Evolutionary conservation across 2,797 vertebrate species (phyloP).

Genomic region (Phylloscopus collybita): DNA sequence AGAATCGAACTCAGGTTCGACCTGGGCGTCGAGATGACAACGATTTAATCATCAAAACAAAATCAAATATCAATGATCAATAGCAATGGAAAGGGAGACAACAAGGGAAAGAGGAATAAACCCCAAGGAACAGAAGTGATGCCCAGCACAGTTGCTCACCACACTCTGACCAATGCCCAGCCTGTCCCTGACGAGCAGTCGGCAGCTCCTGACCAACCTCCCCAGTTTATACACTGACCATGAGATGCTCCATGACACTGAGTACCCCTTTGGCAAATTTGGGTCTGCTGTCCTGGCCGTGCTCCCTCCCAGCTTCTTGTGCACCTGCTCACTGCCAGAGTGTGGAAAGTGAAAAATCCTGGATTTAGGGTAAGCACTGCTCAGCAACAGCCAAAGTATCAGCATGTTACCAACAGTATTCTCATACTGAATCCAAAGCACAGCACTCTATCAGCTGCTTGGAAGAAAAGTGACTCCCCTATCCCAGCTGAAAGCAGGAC

Average conservation of each 20-base stretch:
- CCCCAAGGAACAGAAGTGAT: not conserved
- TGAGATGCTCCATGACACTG: not conserved
- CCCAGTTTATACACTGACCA: not conserved
- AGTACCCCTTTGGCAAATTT: not conserved
- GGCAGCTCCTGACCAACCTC: not conserved
- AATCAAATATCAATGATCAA: not conserved
- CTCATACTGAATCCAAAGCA: too few relatives aligned
- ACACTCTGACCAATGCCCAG: not conserved
- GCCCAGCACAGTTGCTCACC: not conserved
- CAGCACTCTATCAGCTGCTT: not conserved
- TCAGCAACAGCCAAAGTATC: not conserved
- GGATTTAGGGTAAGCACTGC: not conserved
- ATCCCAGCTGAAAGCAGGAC: not conserved
- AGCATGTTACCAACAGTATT: not conserved
- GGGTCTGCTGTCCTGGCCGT: fast-evolving
- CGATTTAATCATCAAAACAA: not conserved
- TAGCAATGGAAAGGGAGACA: not conserved
- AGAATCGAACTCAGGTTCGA: not conserved
- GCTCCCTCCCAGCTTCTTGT: not conserved
- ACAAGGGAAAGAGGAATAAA: not conserved
- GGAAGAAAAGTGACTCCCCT: not conserved
- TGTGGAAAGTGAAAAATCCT: not conserved
- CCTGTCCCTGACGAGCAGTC: fast-evolving
- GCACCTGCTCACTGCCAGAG: not conserved
- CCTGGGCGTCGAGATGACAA: not conserved